Percentiles rank a stretch among this genome's conserved stretches.
Conservation (phyloP, 1,140 invertebrate genomes). For the Papilio helenus region DNA sequence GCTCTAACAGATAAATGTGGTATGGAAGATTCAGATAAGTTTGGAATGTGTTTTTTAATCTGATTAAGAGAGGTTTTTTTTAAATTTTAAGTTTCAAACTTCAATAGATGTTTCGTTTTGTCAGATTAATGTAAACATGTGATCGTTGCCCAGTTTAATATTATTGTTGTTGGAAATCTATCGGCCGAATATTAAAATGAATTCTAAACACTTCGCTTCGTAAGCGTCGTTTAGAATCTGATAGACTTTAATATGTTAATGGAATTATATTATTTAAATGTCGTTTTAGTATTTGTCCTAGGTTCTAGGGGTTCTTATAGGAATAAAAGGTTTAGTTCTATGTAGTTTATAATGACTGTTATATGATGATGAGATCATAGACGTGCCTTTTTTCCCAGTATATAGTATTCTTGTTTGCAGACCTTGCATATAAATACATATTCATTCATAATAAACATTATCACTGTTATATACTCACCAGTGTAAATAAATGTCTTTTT, state of each 20-base stretch:
- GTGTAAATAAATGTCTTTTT: neutral
- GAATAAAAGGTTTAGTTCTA: neutral
- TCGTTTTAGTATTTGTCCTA: too few species aligned
- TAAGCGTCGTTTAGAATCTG: too few species aligned
- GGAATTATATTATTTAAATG: too few species aligned
- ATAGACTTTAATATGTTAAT: too few species aligned
- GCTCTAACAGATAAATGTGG: neutral
- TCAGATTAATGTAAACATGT: too few species aligned
- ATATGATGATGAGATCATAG: neutral
- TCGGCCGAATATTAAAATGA: too few species aligned
- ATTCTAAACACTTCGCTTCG: too few species aligned
- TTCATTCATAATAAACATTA: constrained; percentile 7
- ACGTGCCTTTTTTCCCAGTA: neutral
- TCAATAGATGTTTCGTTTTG: too few species aligned
- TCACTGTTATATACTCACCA: neutral
- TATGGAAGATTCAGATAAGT: neutral
- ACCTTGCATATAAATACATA: neutral
- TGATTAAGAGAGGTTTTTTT: neutral
- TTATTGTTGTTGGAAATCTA: too few species aligned
- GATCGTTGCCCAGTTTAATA: too few species aligned
- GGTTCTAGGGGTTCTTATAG: too few species aligned
- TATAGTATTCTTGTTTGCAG: neutral
- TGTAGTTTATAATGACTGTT: neutral
- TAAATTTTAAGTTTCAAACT: too few species aligned
- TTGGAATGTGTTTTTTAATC: neutral